Percentiles rank a stretch among this genome's conserved stretches.
phyloP scores from a whole-genome alignment of 1,140 invertebrate species.

The Bicyclus anynana region DNA sequence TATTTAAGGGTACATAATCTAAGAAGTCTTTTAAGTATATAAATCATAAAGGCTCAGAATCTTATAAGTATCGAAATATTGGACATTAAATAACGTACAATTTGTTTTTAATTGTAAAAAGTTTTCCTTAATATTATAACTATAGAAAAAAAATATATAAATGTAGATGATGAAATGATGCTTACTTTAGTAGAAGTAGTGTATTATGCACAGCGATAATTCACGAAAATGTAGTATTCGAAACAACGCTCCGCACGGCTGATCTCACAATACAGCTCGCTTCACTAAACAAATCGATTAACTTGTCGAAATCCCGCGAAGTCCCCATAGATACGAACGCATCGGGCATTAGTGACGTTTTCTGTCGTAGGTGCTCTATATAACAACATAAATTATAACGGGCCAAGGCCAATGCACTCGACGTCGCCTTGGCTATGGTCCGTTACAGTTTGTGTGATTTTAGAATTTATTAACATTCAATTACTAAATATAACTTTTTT shows the following conservation, averaged over 20 bases:
- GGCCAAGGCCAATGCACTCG: conserved; percentile 1
- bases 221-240: conserved; percentile 11
- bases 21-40: no score
- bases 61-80: no score
- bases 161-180: no score
- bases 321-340: conserved; percentile 15
- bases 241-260: conserved; percentile 50
- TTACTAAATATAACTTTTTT: conserved; percentile 62
- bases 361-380: conserved; percentile 41
- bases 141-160: no score
- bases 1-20: no score
- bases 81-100: no score
- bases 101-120: no score
- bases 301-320: conserved; percentile 39
- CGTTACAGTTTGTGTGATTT: conserved; percentile 42
- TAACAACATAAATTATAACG: conserved; percentile 10
- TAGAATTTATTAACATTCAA: conserved; percentile 57
- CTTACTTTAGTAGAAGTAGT: no score
- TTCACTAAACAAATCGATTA: conserved; percentile 69
- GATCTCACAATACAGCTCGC: conserved; percentile 56
- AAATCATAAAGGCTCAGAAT: no score
- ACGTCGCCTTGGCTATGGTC: conserved; percentile 26
- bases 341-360: conserved; percentile 61
- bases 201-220: background rate
- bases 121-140: no score